Evolutionary conservation across 2,888 invertebrate genomes (phyloP), one percentile per base, ranked within the genome.

Genomic region (Brachyptera risi): DNA sequence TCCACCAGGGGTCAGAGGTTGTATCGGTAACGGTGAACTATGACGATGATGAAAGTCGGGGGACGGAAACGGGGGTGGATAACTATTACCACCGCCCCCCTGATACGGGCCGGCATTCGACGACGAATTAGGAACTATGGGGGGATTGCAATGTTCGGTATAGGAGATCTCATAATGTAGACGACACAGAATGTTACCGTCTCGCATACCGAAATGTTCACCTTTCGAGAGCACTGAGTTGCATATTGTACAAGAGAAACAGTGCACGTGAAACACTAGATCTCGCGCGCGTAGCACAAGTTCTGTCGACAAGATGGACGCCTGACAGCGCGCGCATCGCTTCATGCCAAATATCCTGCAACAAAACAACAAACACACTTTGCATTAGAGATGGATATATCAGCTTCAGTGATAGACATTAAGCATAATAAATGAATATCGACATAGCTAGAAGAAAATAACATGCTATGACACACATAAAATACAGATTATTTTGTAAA

Each of bases 201-300:
- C 91, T 68, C 92, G 83, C 79, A 96, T 90, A 19, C 95, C 95
- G 78, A 95, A 97, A 70, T 93, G 92, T 74, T 97, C 96, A 42
- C 97, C 97, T 73, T 95, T 93, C 62, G 88, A 90, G 63, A 97
- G 81, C 3, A 90, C 87, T 37, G 88, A 83, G 74, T 86, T 87
- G 80, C 96, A 96, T 56, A 90, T 85, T 44, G 89, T 88, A 75
- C 96, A 96, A 50, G 91, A 90, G 80, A 97, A 97, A 78, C 96
- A 97, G 73, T 89, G 88, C 63, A 96, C 88, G 79, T 97, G 96
- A 80, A 92, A 97, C 68, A 96, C 93, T 71, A 90, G 82, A 71
- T 95, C 94, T 56, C 92, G 82, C 9, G 94, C 96, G 59, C 94
- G 81, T 96, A 97, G 96, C 74, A 97, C 96, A 75, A 96, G 78